These are phyloP conservation scores for Cheirogaleus medius DNA, from an alignment of 2,113 vertebrate genomes.

Conservation along the genomic window DNA sequence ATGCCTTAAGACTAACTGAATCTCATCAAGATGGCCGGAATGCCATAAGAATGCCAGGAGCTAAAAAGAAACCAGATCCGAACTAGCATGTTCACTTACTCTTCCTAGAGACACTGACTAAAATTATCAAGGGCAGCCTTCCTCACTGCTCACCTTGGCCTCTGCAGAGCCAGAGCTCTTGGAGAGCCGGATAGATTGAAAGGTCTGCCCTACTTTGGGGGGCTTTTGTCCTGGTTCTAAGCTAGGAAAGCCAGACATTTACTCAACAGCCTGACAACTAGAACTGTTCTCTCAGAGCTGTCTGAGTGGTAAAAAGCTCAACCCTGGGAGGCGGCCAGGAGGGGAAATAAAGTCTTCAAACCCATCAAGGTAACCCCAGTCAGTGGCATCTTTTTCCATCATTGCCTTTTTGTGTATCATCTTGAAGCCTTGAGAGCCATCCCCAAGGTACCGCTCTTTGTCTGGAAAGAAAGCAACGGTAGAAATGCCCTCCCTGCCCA, in stretches of 20 bases:
- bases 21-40: not conserved
- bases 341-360: not conserved
- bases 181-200: not conserved
- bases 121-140: not conserved
- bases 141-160: not conserved
- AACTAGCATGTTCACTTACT: not conserved
- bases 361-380: not conserved
- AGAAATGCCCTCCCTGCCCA: conserved; percentile 6
- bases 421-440: not conserved
- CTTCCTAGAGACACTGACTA: not conserved
- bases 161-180: not conserved
- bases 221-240: not conserved
- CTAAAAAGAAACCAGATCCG: conserved; percentile 30
- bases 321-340: not conserved
- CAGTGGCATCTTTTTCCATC: not conserved
- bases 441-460: not conserved
- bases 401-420: not conserved
- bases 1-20: conserved; percentile 2
- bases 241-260: not conserved
- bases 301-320: not conserved
- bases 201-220: not conserved
- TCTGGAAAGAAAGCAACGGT: conserved; percentile 23
- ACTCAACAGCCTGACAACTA: not conserved
- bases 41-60: not conserved
- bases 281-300: not conserved